Evolutionary conservation across 92 coral and sea anemone species (phyloP), one percentile per base, ranked within the genome.

Genomic region (Epizoanthus fatuus): DNA sequence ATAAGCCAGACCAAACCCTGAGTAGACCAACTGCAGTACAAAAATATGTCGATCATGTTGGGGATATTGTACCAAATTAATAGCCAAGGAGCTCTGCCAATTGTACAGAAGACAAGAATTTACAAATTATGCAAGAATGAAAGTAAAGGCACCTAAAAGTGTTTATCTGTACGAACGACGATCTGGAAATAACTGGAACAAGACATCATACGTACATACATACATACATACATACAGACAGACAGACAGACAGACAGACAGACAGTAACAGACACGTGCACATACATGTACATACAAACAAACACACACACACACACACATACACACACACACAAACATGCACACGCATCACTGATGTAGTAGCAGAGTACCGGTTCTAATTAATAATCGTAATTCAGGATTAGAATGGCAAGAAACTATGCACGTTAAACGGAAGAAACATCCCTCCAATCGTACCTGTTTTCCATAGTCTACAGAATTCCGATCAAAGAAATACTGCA

Each of bases 401-500:
- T 13, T n/a, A 73, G 12, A 47, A 12, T 19, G 8, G 20, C 67
- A 17, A 62, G 32, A 29, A 29, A 69, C 7, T 22, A 32, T 12
- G 22, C 7, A 40, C 25, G 19, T 11, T n/a, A 16, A 0, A 10
- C 32, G 22, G 54, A 17, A 15, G 11, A 73, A 3, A 42, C 4
- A 12, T n/a, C 52, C 39, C 17, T 2, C 74, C 7, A 68, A 29
- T 7, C 49, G 9, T 59, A 94, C 99, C 99, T 95, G 99, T 80
- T 95, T 97, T 40, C 98, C 98, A 81, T 91, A 97, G 68, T 97
- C 95, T 3, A 97, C 97, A 15, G 72, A 38, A 74, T 93, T 92
- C 75, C 85, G 93, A 75, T 97, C 96, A 77, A 95, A 95, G 88
- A 89, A 93, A 66, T 97, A 95, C 90, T 94, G 98, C 59, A 95